Evolutionary conservation across 2,797 vertebrate species (phyloP), one percentile per base, ranked within the genome.

Genomic region (Euthynnus affinis): DNA sequence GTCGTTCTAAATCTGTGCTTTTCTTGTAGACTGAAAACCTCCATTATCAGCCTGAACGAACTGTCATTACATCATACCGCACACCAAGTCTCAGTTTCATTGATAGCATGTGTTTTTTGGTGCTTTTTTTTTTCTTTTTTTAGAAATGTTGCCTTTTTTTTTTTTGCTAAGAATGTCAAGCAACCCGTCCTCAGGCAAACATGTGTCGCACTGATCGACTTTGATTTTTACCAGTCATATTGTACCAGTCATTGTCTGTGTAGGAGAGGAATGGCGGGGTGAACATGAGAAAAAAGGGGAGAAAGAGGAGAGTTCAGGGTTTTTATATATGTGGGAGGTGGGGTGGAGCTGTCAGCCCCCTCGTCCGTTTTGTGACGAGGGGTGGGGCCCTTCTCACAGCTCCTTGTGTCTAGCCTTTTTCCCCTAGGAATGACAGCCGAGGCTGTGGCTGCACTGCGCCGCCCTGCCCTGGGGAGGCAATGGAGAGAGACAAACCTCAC

Each of bases 381-480:
- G 90, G 89, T 12, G 89, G 76, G 90, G 83, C 78, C 81, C 83
- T 88, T 94, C 92, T 95, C 93, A 94, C 89, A 93, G 94, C 92
- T 94, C 93, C 94, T 93, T 95, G 89, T 94, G 90, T 95, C 86
- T 93, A 94, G 94, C 93, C 91, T 93, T 91, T 94, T 92, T 94
- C 90, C 89, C 93, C 76, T 89, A 95, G 94, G 94, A 94, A 84
- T 91, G 88, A 91, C 88, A 91, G 92, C 91, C 48, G 89, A 92
- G 92, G 93, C 86, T 88, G 88, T 85, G 89, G 90, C 89, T 86
- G 88, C 89, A 84, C 84, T 67, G 82, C 87, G 70, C 87, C 82
- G 44, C 89, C 87, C 81, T 75, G 79, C 82, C 83, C 85, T 71
- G 83, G 87, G 85, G 88, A 91, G 89, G 89, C 85, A 89, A 89